Evolutionary conservation across 2,888 invertebrate genomes (phyloP).

Genomic region (Nymphalis urticae): DNA sequence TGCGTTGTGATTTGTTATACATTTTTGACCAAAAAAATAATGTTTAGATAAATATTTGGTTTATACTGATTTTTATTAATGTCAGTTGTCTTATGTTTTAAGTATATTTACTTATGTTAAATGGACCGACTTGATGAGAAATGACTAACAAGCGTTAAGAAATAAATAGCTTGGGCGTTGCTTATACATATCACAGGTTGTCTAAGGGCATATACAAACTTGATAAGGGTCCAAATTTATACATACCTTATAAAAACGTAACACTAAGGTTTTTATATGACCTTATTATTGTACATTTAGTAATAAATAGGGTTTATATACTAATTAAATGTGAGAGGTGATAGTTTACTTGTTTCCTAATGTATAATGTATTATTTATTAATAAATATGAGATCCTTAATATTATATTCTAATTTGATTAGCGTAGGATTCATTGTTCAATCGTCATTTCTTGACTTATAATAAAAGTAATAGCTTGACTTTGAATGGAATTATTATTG

Average conservation of each 20-base stretch:
- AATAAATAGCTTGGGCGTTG: conserved; percentile 14
- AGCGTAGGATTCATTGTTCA: conserved; percentile 23
- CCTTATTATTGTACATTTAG: conserved; percentile 23
- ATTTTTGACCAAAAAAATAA: neutral
- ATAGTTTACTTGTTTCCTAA: conserved; percentile 11
- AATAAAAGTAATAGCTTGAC: neutral
- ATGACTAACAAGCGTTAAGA: conserved; percentile 10
- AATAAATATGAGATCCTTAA: conserved; percentile 35
- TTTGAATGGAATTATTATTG: conserved; percentile 2
- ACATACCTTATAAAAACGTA: conserved; percentile 21
- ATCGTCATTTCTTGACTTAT: conserved; percentile 6
- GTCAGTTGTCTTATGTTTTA: neutral
- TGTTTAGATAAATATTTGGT: neutral
- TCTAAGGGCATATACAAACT: conserved; percentile 33
- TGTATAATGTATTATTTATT: conserved; percentile 22
- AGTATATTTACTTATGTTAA: conserved; percentile 1
- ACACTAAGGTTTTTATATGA: conserved; percentile 19
- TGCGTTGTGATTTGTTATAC: neutral
- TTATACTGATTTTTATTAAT: neutral
- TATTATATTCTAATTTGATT: conserved; percentile 23
- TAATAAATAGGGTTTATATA: conserved; percentile 24
- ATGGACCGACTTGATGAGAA: conserved; percentile 6
- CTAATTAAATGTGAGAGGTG: conserved; percentile 12
- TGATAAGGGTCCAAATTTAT: conserved; percentile 21
- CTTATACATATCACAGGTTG: conserved; percentile 35